Evolutionary conservation across 2,797 vertebrate genomes (phyloP).

Genomic region (Crenichthys baileyi): DNA sequence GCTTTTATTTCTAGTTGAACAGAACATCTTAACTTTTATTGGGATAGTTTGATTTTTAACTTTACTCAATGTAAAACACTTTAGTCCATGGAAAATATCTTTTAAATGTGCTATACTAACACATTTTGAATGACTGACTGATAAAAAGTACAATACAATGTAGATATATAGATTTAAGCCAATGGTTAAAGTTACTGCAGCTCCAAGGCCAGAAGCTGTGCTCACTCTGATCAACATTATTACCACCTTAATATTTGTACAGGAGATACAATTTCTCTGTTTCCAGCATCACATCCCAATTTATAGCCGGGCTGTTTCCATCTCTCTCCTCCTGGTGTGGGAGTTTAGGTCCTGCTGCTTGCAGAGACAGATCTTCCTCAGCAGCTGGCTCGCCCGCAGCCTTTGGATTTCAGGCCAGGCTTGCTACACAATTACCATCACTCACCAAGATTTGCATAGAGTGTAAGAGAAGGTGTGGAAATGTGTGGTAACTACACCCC

Average conservation of each 20-base stretch:
- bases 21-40: neutral
- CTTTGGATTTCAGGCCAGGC: constrained; percentile 36
- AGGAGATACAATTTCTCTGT: constrained; percentile 44
- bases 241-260: constrained; percentile 41
- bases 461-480: constrained; percentile 60
- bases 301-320: constrained; percentile 48
- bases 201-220: constrained; percentile 24
- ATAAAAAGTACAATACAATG: neutral
- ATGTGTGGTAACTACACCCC: constrained; percentile 56
- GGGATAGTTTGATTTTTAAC: neutral
- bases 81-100: neutral
- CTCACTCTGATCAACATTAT: constrained; percentile 51
- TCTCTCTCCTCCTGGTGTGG: constrained; percentile 47
- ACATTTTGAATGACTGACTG: neutral
- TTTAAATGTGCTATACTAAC: neutral
- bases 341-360: constrained; percentile 57
- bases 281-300: constrained; percentile 36
- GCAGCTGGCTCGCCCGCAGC: constrained; percentile 51
- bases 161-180: constrained; percentile 4
- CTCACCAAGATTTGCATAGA: constrained; percentile 56
- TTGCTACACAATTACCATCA: constrained; percentile 60
- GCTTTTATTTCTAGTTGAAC: neutral
- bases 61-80: neutral
- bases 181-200: constrained; percentile 52
- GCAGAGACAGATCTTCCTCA: constrained; percentile 44